A percentile compares a stretch with the other conserved stretches of the same genome.
These are phyloP conservation scores for Prietella phreatophila DNA, from an alignment of 2,113 vertebrate species.

Conservation along the genomic window DNA sequence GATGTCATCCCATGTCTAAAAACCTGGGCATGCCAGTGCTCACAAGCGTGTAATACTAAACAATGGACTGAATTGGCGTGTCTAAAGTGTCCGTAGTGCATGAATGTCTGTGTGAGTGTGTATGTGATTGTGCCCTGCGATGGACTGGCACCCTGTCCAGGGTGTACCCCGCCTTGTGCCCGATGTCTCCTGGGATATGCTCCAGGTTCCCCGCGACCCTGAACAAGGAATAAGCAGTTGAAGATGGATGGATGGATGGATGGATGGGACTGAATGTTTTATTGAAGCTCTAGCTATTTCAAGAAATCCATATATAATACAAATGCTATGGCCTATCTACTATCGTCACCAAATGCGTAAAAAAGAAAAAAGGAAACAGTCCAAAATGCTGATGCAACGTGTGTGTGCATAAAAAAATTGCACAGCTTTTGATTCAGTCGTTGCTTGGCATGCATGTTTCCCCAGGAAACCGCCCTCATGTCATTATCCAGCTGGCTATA, in stretches of 20 bases:
- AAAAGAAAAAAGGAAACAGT: not conserved
- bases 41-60: not conserved
- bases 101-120: no score
- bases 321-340: not conserved
- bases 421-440: constrained; percentile 36
- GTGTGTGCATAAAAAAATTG: constrained; percentile 17
- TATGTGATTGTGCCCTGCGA: no score
- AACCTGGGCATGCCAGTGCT: not conserved
- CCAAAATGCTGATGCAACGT: not conserved
- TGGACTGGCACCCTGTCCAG: no score
- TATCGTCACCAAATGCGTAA: not conserved
- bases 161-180: no score
- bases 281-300: not conserved
- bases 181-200: no score
- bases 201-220: no score
- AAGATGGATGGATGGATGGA: no score
- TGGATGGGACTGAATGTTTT: not conserved
- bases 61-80: no score
- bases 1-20: not conserved
- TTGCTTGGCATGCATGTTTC: constrained; percentile 35
- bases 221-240: no score
- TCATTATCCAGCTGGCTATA: constrained; percentile 61
- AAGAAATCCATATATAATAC: not conserved
- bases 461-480: constrained; percentile 46
- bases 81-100: no score